Percentiles rank a stretch among this genome's conserved stretches.
Evolutionary conservation across 2,797 vertebrate genomes (phyloP).

Genomic region (Anomalospiza imberbis): DNA sequence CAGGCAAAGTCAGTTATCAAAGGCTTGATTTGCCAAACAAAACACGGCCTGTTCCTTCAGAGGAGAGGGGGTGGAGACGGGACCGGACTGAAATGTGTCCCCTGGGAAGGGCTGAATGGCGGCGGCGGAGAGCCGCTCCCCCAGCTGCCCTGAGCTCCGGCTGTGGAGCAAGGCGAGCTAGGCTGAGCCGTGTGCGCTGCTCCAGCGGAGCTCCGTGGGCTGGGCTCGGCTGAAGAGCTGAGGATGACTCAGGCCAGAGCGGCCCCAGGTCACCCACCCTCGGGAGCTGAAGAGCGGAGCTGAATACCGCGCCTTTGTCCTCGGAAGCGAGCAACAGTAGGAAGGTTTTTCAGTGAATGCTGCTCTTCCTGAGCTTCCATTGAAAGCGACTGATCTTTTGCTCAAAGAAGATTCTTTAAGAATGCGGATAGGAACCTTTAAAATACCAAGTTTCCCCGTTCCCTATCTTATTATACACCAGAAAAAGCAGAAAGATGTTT

Average conservation of each 20-base stretch:
- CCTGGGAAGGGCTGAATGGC: background rate
- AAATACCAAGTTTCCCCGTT: background rate
- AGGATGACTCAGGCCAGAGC: background rate
- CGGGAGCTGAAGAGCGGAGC: background rate
- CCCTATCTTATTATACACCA: background rate
- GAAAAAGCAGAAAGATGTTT: conserved; percentile 17
- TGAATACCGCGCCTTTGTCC: background rate
- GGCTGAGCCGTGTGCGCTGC: background rate
- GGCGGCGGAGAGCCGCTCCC: background rate
- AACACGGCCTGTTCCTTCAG: background rate
- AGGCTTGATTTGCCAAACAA: background rate
- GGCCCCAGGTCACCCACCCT: background rate
- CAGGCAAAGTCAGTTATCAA: rapidly evolving
- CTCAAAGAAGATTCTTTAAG: background rate
- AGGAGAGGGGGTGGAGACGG: background rate
- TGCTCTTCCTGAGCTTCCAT: background rate
- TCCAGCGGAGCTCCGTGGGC: background rate
- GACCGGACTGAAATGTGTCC: rapidly evolving
- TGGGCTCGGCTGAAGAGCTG: background rate
- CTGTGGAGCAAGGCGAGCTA: rapidly evolving
- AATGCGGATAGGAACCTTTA: background rate
- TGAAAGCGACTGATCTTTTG: background rate
- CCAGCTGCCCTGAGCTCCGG: rapidly evolving
- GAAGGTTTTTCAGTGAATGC: background rate
- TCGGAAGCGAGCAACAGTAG: background rate